phyloP scores from a whole-genome alignment of 2,888 invertebrate species.

The Rhabditoides inermis region DNA sequence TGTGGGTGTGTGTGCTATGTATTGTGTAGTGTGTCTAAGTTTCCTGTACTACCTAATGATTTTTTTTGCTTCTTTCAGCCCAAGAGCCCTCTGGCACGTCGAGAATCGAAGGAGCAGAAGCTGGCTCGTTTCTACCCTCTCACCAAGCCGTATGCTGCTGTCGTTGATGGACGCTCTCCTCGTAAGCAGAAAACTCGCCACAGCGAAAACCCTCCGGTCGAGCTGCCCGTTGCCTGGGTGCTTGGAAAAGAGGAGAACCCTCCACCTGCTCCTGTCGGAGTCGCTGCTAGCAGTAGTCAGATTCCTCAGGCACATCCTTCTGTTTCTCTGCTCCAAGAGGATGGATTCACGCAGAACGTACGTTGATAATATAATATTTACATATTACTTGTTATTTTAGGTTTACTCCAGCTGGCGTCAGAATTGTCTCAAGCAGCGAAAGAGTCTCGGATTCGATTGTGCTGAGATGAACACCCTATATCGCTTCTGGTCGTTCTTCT shows the following conservation, averaged over 20 bases:
- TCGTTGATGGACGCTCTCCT: slow-evolving; percentile 61
- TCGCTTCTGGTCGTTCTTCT: slow-evolving; percentile 98
- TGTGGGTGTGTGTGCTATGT: neutral
- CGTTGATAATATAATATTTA: slow-evolving; percentile 1
- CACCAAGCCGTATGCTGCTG: slow-evolving; percentile 65
- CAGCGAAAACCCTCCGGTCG: slow-evolving; percentile 70
- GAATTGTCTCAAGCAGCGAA: slow-evolving; percentile 85
- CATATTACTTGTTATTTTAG: slow-evolving; percentile 14
- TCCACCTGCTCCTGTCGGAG: slow-evolving; percentile 23
- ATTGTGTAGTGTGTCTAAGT: neutral
- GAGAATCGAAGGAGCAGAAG: slow-evolving; percentile 43
- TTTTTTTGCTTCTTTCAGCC: slow-evolving; percentile 35
- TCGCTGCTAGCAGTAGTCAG: slow-evolving; percentile 26
- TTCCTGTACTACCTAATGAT: no score
- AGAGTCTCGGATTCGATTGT: slow-evolving; percentile 81
- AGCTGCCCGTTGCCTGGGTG: slow-evolving; percentile 94
- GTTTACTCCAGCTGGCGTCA: slow-evolving; percentile 92
- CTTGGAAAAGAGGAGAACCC: slow-evolving; percentile 61
- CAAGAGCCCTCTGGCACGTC: slow-evolving; percentile 46
- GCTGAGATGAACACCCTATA: slow-evolving; percentile 99
- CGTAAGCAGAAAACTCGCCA: slow-evolving; percentile 68
- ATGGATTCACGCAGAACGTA: slow-evolving; percentile 86
- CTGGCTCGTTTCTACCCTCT: slow-evolving; percentile 83
- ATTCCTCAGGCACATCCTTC: slow-evolving; percentile 68
- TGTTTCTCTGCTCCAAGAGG: slow-evolving; percentile 83